Conservation (phyloP, 2,888 invertebrate species). For the Ophioninae sp. region DNA sequence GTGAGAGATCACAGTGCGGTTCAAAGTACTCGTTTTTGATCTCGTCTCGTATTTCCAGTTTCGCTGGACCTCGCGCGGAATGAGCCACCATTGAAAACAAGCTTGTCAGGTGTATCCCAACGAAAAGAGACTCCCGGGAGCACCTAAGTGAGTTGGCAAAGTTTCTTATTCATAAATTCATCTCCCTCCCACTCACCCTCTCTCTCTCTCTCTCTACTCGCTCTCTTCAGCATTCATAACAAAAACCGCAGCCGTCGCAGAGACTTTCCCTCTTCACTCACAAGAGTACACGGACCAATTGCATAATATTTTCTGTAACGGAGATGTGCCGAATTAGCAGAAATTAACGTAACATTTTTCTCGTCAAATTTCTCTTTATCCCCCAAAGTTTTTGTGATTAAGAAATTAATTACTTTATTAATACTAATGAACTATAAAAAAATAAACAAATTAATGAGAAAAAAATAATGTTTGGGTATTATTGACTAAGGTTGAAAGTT, state of each 20-base stretch:
- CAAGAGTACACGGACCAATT: constrained; percentile 5
- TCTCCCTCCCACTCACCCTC: constrained; percentile 45
- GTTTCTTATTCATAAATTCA: constrained; percentile 63
- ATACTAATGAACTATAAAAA: not conserved
- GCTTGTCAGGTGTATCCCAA: constrained; percentile 36
- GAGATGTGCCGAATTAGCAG: constrained; percentile 2
- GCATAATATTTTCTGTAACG: constrained; percentile 31
- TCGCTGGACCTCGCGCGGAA: constrained; percentile 59
- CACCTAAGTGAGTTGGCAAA: constrained; percentile 55
- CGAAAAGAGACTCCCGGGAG: constrained; percentile 20
- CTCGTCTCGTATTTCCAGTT: constrained; percentile 65
- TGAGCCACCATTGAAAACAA: constrained; percentile 31
- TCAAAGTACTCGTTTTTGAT: constrained; percentile 34
- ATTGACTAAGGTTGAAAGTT: no score
- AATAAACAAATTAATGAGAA: not conserved
- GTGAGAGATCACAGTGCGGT: constrained; percentile 48
- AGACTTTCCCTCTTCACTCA: constrained; percentile 32
- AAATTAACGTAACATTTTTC: constrained; percentile 5
- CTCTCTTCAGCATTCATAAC: constrained; percentile 4
- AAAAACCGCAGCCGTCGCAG: constrained; percentile 34
- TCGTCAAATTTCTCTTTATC: not conserved
- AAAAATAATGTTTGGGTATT: no score
- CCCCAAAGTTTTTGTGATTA: not conserved
- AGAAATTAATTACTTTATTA: not conserved
- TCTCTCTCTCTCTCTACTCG: not conserved